phyloP scores from a whole-genome alignment of 2,113 vertebrate genomes.

The Laticauda laticaudata region DNA sequence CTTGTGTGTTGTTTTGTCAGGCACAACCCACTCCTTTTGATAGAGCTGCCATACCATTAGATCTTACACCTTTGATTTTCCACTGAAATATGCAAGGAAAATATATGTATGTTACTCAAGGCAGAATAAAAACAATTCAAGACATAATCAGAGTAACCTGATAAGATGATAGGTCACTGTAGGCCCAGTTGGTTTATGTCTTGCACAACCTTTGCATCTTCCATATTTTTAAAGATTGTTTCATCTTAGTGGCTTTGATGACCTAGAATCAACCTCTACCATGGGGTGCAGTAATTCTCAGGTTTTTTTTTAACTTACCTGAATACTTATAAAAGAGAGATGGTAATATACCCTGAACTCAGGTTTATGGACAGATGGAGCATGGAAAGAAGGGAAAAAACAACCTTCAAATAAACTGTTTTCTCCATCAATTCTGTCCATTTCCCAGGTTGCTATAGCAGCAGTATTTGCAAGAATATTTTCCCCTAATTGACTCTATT shows the following conservation, averaged over 20 bases:
- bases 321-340: neutral
- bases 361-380: neutral
- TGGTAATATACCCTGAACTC: neutral
- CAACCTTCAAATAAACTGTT: neutral
- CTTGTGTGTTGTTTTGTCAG: neutral
- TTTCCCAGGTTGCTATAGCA: constrained; percentile 13
- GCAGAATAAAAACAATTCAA: neutral
- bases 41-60: neutral
- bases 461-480: neutral
- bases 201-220: neutral
- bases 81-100: neutral
- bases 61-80: neutral
- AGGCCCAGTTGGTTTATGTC: neutral
- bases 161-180: neutral
- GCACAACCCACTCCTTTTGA: neutral
- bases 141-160: neutral
- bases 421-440: neutral
- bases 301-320: neutral
- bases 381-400: neutral
- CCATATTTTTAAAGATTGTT: neutral
- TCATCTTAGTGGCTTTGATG: neutral
- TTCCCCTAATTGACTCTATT: neutral
- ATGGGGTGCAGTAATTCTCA: neutral
- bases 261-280: neutral
- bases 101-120: neutral